Percentiles rank a stretch among this genome's conserved stretches.
These are phyloP conservation scores for Pomacea maculata DNA, from an alignment of 1,140 invertebrate genomes.

Conservation along the genomic window DNA sequence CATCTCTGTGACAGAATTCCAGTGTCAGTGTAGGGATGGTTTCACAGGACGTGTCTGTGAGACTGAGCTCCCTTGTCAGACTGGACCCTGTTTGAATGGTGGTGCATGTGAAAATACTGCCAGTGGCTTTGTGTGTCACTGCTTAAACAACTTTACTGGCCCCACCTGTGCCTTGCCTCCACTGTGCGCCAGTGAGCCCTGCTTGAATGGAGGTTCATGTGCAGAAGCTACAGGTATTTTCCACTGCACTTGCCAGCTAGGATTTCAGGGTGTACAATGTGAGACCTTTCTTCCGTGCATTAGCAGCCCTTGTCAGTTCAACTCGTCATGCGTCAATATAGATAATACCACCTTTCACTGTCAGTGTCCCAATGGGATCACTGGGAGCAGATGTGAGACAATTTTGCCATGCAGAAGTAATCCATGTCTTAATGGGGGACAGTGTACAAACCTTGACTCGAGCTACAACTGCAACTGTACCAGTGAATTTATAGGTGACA, in stretches of 20 bases:
- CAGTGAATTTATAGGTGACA: constrained; percentile 34
- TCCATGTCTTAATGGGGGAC: constrained; percentile 37
- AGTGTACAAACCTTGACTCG: constrained; percentile 60
- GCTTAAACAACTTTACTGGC: constrained; percentile 28
- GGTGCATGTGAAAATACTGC: constrained; percentile 30
- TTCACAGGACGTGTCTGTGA: constrained; percentile 45
- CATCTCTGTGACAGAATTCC: constrained; percentile 59
- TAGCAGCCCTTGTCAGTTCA: constrained; percentile 41
- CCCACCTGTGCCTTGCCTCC: constrained; percentile 20
- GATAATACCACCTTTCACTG: constrained; percentile 25
- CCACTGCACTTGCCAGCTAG: constrained; percentile 35
- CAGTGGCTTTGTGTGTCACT: constrained; percentile 28
- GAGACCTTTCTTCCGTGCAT: constrained; percentile 41
- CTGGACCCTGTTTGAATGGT: constrained; percentile 48
- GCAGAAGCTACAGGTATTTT: constrained; percentile 11
- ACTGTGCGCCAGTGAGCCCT: constrained; percentile 15
- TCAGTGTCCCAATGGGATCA: constrained; percentile 22
- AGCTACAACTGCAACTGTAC: constrained; percentile 35
- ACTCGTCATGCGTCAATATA: constrained; percentile 31
- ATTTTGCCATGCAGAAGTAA: constrained; percentile 63
- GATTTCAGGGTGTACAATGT: constrained; percentile 42
- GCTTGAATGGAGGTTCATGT: constrained; percentile 24
- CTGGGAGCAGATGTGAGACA: constrained; percentile 47
- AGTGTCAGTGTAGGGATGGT: constrained; percentile 38
- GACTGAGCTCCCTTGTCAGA: constrained; percentile 45